Conservation (phyloP, 2,888 invertebrate genomes). For the Cephalotes varians region DNA sequence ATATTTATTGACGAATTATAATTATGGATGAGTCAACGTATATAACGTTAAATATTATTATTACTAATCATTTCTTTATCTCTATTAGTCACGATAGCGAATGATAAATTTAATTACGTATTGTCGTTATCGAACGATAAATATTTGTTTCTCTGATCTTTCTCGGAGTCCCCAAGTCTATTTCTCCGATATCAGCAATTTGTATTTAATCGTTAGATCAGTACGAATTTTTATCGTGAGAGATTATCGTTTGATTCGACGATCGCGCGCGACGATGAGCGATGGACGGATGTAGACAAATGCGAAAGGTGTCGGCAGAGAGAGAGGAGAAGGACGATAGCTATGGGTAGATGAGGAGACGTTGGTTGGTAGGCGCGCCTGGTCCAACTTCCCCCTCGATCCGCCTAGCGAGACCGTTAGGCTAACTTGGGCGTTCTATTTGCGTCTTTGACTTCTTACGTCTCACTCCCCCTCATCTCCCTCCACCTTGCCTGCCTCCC, state of each 20-base stretch:
- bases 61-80: neutral
- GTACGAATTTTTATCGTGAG: slow-evolving; percentile 3
- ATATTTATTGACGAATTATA: neutral
- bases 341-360: slow-evolving; percentile 68
- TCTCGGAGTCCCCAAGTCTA: neutral
- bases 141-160: neutral
- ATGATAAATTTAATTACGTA: too few species aligned
- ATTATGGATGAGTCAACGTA: neutral
- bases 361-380: slow-evolving; percentile 76
- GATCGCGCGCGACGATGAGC: slow-evolving; percentile 25
- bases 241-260: neutral
- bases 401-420: slow-evolving; percentile 82
- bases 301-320: slow-evolving; percentile 61
- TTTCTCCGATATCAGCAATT: neutral
- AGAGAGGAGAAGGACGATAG: slow-evolving; percentile 64
- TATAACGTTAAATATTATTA: neutral
- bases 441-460: slow-evolving; percentile 84
- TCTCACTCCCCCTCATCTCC: slow-evolving; percentile 72
- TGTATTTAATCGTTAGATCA: neutral
- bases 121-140: neutral
- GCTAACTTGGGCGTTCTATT: slow-evolving; percentile 86
- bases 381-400: slow-evolving; percentile 72
- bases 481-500: slow-evolving; percentile 55
- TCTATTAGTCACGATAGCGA: too few species aligned
- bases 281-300: neutral